Evolutionary conservation across 2,888 invertebrate genomes (phyloP).

Genomic region (Anoplius nigerrimus): DNA sequence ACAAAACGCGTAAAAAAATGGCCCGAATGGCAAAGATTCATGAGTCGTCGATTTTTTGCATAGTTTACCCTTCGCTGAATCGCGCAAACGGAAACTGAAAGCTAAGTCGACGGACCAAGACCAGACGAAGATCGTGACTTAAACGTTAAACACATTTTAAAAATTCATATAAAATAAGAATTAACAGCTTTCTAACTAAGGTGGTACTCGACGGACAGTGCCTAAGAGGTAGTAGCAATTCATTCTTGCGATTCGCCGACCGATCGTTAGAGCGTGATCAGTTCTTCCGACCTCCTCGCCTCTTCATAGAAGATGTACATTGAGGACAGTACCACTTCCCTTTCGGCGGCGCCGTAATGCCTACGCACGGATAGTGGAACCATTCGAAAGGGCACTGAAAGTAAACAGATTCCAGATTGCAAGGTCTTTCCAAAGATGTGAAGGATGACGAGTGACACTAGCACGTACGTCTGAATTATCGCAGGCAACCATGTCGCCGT

Average conservation of each 20-base stretch:
- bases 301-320: conserved; percentile 91
- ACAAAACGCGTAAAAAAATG: conserved; percentile 45
- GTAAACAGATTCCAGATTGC: not conserved
- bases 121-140: conserved; percentile 45
- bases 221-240: conserved; percentile 69
- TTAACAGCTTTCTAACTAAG: conserved; percentile 60
- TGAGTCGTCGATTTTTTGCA: conserved; percentile 6
- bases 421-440: not conserved
- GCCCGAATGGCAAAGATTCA: conserved; percentile 31
- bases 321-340: conserved; percentile 99
- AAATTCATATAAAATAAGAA: conserved; percentile 65
- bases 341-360: conserved; percentile 95
- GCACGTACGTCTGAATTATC: conserved; percentile 94
- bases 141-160: conserved; percentile 58
- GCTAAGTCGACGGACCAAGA: conserved; percentile 38
- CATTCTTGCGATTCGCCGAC: conserved; percentile 41
- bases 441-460: conserved; percentile 3
- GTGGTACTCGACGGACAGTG: conserved; percentile 65
- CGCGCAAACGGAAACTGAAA: conserved; percentile 42
- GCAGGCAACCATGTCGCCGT: conserved; percentile 99
- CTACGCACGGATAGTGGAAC: conserved; percentile 99
- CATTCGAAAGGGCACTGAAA: conserved; percentile 96
- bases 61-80: conserved; percentile 25
- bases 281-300: conserved; percentile 88
- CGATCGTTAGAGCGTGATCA: conserved; percentile 72